phyloP scores from a whole-genome alignment of 2,888 invertebrate species.

The Eilema sororculum region DNA sequence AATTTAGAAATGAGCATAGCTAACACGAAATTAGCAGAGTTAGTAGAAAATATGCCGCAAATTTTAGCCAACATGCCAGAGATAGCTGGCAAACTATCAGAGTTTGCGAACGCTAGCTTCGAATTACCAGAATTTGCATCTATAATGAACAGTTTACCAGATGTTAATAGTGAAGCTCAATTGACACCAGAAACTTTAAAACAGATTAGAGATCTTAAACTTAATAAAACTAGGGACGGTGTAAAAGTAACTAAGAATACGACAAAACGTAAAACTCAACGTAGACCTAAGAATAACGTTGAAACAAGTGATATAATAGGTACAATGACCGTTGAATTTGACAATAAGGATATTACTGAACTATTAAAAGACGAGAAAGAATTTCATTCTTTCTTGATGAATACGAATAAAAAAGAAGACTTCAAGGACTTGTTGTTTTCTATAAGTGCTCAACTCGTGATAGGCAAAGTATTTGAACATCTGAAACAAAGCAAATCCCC shows the following conservation, averaged over 20 bases:
- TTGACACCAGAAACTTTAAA: conserved; percentile 81
- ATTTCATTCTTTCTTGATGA: conserved; percentile 66
- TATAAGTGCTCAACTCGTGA: conserved; percentile 77
- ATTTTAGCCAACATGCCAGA: conserved; percentile 82
- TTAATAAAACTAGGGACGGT: conserved; percentile 74
- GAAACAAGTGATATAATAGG: conserved; percentile 65
- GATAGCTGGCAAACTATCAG: conserved; percentile 73
- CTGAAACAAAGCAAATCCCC: conserved; percentile 73
- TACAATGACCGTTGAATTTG: conserved; percentile 74
- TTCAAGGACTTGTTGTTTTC: conserved; percentile 76
- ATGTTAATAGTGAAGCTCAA: conserved; percentile 75
- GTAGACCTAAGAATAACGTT: conserved; percentile 68
- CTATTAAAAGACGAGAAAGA: conserved; percentile 74
- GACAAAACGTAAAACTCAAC: conserved; percentile 75
- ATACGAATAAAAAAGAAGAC: conserved; percentile 68
- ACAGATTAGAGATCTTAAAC: conserved; percentile 80
- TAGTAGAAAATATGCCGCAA: conserved; percentile 81
- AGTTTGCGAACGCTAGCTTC: conserved; percentile 75
- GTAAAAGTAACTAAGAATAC: conserved; percentile 82
- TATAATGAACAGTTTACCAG: conserved; percentile 76
- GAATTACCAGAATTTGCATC: conserved; percentile 80
- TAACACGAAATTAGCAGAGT: conserved; percentile 71
- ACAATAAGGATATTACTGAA: conserved; percentile 72
- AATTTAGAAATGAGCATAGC: conserved; percentile 63
- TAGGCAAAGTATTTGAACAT: conserved; percentile 78